Base-by-base conservation (phyloP, 2,888 invertebrate species). In the Lycophotia porphyrea region DNA sequence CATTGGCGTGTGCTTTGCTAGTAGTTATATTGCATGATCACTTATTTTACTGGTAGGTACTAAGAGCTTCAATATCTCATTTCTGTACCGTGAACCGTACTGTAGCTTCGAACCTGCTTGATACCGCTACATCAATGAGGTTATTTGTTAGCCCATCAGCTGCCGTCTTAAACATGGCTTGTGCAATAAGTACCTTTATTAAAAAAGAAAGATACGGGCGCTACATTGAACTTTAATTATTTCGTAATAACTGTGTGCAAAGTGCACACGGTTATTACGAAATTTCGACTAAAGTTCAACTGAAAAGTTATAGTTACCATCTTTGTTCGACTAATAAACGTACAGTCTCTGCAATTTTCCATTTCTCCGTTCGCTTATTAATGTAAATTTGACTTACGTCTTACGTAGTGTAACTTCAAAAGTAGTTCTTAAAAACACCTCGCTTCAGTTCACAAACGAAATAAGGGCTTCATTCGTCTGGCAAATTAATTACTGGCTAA, bases 401-500 rank as follows among this genome's bases (percentile, higher is more conserved):
- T 72, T 66, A 70, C 18, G 31, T 36, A 71, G 67, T 24, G 49
- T 39, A 15, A 64, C 31, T 71, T 61, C 72, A 18, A 81, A 84
- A 76, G 52, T 74, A 60, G 58, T 66, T 69, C 66, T 61, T 84
- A 80, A 21, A 21, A 69, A 42, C 60, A 44, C 52, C n/a, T 4
- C 11, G 15, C 47, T 80, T 84, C 60, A 80, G 80, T 72, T 81
- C 73, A 80, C 73, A 69, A 42, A 75, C 27, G 31, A 39, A 61
- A 31, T 69, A 78, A 82, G 74, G 76, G 49, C 72, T 76, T 70
- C 65, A 77, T 74, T 86, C 80, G 69, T 70, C 73, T 84, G 76
- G 78, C 79, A 81, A 87, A 87, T 90, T 91, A 91, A 93, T 92
- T 91, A 92, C 89, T 88, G 88, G 88, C 88, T 90, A 89, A 91